phyloP scores from a whole-genome alignment of 2,888 invertebrate species.

The Strigamia crassipes region DNA sequence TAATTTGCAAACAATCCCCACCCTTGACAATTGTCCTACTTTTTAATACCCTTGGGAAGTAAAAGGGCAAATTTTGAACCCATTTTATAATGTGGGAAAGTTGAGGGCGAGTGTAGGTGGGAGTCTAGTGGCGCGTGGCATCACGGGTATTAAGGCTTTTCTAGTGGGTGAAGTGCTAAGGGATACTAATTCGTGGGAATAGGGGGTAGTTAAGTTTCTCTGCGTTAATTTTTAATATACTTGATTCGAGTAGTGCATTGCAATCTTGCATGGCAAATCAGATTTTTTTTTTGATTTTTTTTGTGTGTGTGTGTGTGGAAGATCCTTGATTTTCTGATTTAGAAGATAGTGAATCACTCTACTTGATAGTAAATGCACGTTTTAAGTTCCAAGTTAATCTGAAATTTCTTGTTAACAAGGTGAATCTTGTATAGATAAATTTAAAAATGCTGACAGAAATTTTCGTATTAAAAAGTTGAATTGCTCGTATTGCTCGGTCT shows the following conservation, averaged over 20 bases:
- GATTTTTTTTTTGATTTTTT: not conserved
- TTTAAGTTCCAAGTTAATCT: too few relatives aligned
- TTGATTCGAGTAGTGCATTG: not conserved
- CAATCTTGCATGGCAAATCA: not conserved
- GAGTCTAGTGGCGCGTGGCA: slow-evolving; percentile 31
- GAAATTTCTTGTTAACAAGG: too few relatives aligned
- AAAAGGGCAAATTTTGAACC: not conserved
- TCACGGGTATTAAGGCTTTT: slow-evolving; percentile 13
- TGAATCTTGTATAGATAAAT: too few relatives aligned
- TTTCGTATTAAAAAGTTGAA: too few relatives aligned
- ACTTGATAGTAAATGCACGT: too few relatives aligned
- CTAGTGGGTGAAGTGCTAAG: not conserved
- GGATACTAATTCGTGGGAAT: slow-evolving; percentile 40
- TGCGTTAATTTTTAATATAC: slow-evolving; percentile 20
- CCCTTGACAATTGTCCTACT: slow-evolving; percentile 29
- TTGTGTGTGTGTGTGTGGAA: too few relatives aligned
- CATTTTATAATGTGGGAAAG: slow-evolving; percentile 40
- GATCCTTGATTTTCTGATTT: too few relatives aligned
- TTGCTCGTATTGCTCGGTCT: too few relatives aligned
- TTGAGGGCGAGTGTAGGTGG: slow-evolving; percentile 32
- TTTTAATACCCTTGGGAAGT: slow-evolving; percentile 29
- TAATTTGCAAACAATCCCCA: slow-evolving; percentile 32
- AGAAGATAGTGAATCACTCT: too few relatives aligned
- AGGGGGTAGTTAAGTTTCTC: slow-evolving; percentile 3
- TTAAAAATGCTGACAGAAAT: too few relatives aligned